Evolutionary conservation across 1,140 invertebrate genomes (phyloP), one percentile per base, ranked within the genome.

Genomic region (Philopotamus ludificatus): DNA sequence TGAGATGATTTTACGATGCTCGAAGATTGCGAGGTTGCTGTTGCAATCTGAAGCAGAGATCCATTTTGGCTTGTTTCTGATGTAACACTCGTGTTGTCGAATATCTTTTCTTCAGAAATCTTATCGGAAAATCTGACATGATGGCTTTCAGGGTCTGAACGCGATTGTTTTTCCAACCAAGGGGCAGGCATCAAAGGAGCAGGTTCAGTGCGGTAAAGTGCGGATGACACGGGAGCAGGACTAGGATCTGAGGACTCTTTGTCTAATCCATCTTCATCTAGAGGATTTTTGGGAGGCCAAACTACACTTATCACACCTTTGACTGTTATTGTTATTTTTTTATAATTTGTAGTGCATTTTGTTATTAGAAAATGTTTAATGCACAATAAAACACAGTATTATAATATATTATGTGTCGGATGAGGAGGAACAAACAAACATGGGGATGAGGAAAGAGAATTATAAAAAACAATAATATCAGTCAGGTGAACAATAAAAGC

Each of bases 281-380:
- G 74, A 44, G 75, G 75, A 72, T 76, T 80, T 60, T 74, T 73
- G 68, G 85, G 84, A 68, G 85, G 85, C 86, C 86, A 87, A 72
- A 84, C 80, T 76, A 87, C 80, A 74, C 80, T 84, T 78, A 81
- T 81, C 44, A 81, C 75, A 74, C 76, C 78, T 76, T 80, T 79
- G 65, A 72, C 79, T 82, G 72, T 77, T 78, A 75, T 58, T 69
- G 54, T 69, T 62, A 21, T 57, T 50, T 26, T 26, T 41, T 57
- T 12, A 22, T 47, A 47, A 26, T 26, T n/a, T 25, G 15, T 60
- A 60, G 57, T 60, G 25, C 21, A 60, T 60, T 60, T 60, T 15
- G 22, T 54, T 55, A 55, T 63, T 63, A 9, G 15, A 53, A n/a
- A 55, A 54, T 53, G 45, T 28, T 41, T 45, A 55, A 41, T 65